Percentiles rank a stretch among this genome's conserved stretches.
Evolutionary conservation across 2,113 vertebrate genomes (phyloP).

Genomic region (Syrmaticus mikado): DNA sequence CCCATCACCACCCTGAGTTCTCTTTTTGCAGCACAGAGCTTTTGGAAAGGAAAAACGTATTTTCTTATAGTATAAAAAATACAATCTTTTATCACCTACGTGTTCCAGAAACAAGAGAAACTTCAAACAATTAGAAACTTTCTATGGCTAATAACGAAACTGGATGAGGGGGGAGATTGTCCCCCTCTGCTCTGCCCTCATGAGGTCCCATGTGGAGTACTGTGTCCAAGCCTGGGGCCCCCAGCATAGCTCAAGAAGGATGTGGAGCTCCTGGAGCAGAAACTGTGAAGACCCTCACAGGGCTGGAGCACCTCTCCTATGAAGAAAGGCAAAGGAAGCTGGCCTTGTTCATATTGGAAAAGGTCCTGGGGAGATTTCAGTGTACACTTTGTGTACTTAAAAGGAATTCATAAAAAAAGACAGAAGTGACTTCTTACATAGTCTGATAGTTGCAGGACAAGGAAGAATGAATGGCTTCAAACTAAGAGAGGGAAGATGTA

Average conservation of each 20-base stretch:
- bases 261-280: too few relatives aligned
- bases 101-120: background rate
- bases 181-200: too few relatives aligned
- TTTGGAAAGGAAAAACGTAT: background rate
- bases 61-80: background rate
- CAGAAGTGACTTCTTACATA: background rate
- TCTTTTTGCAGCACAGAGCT: background rate
- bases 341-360: background rate
- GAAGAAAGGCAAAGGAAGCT: background rate
- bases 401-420: background rate
- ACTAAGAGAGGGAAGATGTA: background rate
- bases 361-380: background rate
- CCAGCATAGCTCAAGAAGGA: too few relatives aligned
- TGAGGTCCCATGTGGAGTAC: too few relatives aligned
- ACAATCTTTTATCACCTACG: background rate
- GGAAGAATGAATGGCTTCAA: background rate
- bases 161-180: background rate
- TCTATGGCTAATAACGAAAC: fast-evolving
- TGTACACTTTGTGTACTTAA: background rate
- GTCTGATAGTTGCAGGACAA: background rate
- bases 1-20: background rate
- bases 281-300: background rate
- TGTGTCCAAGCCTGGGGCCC: too few relatives aligned
- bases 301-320: too few relatives aligned
- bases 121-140: background rate